These are phyloP conservation scores for Rhamphomyia laevipes DNA, from an alignment of 2,888 invertebrate species.

Conservation along the genomic window DNA sequence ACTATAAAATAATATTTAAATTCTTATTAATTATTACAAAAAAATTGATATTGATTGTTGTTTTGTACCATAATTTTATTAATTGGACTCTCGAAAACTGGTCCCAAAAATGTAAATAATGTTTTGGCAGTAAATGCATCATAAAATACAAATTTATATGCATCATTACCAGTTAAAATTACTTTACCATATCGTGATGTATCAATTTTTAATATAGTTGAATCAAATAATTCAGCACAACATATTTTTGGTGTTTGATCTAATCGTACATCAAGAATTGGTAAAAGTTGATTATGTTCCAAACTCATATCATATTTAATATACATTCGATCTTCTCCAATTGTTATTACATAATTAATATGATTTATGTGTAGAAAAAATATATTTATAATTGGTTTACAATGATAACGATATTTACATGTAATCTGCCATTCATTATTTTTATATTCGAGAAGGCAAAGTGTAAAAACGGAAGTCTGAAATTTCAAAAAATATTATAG, in stretches of 20 bases:
- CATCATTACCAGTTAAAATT: slow-evolving; percentile 15
- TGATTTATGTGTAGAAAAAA: slow-evolving; percentile 42
- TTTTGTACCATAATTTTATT: slow-evolving; percentile 31
- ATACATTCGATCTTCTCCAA: slow-evolving; percentile 43
- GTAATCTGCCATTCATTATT: slow-evolving; percentile 40
- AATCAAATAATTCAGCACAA: slow-evolving; percentile 6
- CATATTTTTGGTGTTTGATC: slow-evolving; percentile 43
- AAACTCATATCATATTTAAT: slow-evolving; percentile 7
- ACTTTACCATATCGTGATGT: slow-evolving; percentile 2
- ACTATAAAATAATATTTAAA: background rate
- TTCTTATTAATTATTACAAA: background rate
- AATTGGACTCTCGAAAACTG: slow-evolving; percentile 54
- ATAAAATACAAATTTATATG: slow-evolving; percentile 58
- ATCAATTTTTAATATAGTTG: slow-evolving; percentile 3
- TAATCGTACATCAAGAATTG: slow-evolving; percentile 26
- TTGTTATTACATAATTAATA: slow-evolving; percentile 37
- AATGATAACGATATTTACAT: slow-evolving; percentile 52
- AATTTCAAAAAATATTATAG: slow-evolving; percentile 37
- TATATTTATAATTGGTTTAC: slow-evolving; percentile 43
- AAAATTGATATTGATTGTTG: background rate
- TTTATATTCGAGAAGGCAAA: too few species aligned
- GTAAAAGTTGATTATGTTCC: background rate
- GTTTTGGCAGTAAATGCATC: slow-evolving; percentile 52
- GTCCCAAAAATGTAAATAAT: slow-evolving; percentile 53
- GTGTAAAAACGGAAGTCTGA: too few species aligned